Conservation (phyloP, 2,888 invertebrate species). For the Microctonus aethiopoides region DNA sequence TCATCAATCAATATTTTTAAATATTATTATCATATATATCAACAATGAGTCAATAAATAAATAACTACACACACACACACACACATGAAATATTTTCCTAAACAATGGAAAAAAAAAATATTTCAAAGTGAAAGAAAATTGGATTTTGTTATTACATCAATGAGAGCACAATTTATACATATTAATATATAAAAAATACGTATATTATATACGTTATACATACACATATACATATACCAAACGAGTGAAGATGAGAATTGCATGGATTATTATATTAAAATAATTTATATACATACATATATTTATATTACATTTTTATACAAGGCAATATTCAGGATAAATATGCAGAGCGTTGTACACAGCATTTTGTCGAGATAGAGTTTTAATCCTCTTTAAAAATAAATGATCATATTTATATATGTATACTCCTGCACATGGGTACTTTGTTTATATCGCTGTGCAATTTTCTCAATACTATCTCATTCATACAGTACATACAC, state of each 20-base stretch:
- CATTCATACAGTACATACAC: too few species aligned
- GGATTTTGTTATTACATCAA: neutral
- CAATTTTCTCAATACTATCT: too few species aligned
- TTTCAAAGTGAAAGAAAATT: neutral
- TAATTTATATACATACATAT: neutral
- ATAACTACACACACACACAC: too few species aligned
- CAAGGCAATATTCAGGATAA: neutral
- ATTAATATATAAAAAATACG: neutral
- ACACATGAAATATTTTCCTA: too few species aligned
- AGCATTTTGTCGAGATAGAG: constrained; percentile 16
- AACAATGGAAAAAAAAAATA: neutral
- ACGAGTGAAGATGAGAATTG: neutral
- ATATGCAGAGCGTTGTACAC: constrained; percentile 4
- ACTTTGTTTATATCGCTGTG: too few species aligned
- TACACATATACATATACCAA: neutral
- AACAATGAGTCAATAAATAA: too few species aligned
- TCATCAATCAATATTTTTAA: too few species aligned
- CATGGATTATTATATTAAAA: neutral
- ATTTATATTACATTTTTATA: neutral
- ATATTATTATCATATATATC: too few species aligned
- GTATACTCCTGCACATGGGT: neutral
- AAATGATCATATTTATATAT: constrained; percentile 10
- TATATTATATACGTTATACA: too few species aligned
- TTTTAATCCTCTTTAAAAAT: constrained; percentile 22
- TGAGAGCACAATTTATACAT: neutral